Percentiles rank a stretch among this genome's conserved stretches.
phyloP scores from a whole-genome alignment of 2,113 vertebrate genomes.

The Origma solitaria region DNA sequence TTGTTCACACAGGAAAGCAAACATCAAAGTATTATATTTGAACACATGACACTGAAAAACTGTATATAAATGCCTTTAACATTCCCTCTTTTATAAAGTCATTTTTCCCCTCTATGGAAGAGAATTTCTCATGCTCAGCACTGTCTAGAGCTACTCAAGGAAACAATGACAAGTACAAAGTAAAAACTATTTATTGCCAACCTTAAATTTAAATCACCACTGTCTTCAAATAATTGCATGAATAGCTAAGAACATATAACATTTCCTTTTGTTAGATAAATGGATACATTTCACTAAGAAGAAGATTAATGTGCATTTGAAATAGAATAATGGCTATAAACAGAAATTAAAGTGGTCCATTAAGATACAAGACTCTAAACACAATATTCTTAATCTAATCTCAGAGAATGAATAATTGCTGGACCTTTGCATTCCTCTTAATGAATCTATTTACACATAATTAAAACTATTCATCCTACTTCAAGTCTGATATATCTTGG shows the following conservation, averaged over 20 bases:
- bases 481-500: constrained; percentile 15
- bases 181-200: neutral
- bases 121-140: neutral
- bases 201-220: neutral
- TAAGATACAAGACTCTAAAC: constrained; percentile 28
- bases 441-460: constrained; percentile 47
- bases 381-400: constrained; percentile 48
- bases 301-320: constrained; percentile 21
- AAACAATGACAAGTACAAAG: neutral
- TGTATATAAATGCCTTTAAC: neutral
- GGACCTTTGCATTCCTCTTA: constrained; percentile 42
- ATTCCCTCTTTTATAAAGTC: neutral
- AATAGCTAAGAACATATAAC: neutral
- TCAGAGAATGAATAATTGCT: constrained; percentile 25
- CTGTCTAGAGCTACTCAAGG: neutral
- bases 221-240: neutral
- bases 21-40: neutral
- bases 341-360: constrained; percentile 36
- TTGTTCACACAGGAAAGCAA: neutral
- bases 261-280: neutral
- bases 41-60: neutral
- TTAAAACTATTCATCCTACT: constrained; percentile 49
- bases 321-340: constrained; percentile 30
- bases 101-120: neutral
- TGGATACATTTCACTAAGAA: constrained; percentile 13